phyloP scores from a whole-genome alignment of 1,140 invertebrate genomes.

The Heliothis subflexa region DNA sequence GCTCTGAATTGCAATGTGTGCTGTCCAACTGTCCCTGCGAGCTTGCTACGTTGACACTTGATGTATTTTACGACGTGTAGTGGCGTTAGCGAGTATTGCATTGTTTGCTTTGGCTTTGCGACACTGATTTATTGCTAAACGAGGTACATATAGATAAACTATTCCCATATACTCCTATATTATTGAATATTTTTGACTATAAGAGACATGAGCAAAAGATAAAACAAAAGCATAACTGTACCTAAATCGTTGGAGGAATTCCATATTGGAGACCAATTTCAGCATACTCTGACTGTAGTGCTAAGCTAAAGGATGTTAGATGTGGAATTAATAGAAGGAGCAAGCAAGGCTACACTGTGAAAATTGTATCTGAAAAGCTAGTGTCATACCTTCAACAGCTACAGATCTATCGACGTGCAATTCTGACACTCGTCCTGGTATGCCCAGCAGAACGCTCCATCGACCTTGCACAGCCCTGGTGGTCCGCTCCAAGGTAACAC shows the following conservation, averaged over 20 bases:
- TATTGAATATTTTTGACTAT: too few species aligned
- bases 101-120: neutral
- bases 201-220: too few species aligned
- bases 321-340: too few species aligned
- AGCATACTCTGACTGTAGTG: too few species aligned
- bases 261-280: too few species aligned
- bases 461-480: slow-evolving; percentile 75
- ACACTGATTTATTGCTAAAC: neutral
- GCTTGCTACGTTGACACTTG: slow-evolving; percentile 1
- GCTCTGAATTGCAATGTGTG: neutral
- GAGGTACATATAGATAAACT: too few species aligned
- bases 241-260: too few species aligned
- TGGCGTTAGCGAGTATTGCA: neutral
- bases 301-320: too few species aligned
- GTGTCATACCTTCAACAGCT: slow-evolving; percentile 63
- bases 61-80: neutral
- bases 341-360: neutral
- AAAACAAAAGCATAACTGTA: too few species aligned
- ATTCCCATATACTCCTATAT: too few species aligned
- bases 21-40: neutral
- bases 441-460: slow-evolving; percentile 71
- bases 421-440: slow-evolving; percentile 71
- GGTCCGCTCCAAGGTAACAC: slow-evolving; percentile 67
- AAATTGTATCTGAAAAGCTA: neutral
- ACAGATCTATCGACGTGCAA: slow-evolving; percentile 61